Evolutionary conservation across 2,797 vertebrate genomes (phyloP).

Genomic region (Denticeps clupeoides): DNA sequence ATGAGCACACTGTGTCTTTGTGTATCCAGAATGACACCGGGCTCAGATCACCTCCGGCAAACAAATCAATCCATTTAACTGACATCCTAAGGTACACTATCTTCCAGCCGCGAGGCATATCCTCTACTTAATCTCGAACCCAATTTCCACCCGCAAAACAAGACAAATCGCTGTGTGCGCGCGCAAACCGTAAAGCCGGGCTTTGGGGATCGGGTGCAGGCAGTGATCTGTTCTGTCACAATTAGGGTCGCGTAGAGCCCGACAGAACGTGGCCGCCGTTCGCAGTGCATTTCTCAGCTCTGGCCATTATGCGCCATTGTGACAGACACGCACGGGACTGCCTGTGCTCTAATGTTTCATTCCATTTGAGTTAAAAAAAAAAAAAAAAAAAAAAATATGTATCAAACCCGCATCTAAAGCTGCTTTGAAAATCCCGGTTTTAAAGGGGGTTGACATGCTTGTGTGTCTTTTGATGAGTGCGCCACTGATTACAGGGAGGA

Average conservation of each 20-base stretch:
- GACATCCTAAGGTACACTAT: conserved; percentile 31
- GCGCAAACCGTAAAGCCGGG: conserved; percentile 24
- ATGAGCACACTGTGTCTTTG: conserved; percentile 20
- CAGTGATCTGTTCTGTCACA: conserved; percentile 20
- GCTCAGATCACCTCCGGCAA: conserved; percentile 15
- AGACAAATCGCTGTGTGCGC: conserved; percentile 32
- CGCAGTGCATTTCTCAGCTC: background rate
- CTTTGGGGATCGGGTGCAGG: conserved; percentile 15
- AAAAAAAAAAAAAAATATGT: too few species aligned
- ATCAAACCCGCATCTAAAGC: background rate
- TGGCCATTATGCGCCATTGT: background rate
- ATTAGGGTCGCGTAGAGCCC: conserved; percentile 16
- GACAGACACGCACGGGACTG: background rate
- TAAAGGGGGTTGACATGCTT: background rate
- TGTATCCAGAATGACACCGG: conserved; percentile 20
- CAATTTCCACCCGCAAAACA: conserved; percentile 31
- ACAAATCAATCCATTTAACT: conserved; percentile 29
- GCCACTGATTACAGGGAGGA: background rate
- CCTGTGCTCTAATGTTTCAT: background rate
- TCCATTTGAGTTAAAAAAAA: background rate
- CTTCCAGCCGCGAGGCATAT: conserved; percentile 29
- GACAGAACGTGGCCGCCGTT: background rate
- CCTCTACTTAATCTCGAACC: conserved; percentile 29
- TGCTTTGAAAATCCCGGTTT: background rate
- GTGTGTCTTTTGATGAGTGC: background rate